These are phyloP conservation scores for Pantherophis guttatus DNA, from an alignment of 2,113 vertebrate species.

Conservation along the genomic window DNA sequence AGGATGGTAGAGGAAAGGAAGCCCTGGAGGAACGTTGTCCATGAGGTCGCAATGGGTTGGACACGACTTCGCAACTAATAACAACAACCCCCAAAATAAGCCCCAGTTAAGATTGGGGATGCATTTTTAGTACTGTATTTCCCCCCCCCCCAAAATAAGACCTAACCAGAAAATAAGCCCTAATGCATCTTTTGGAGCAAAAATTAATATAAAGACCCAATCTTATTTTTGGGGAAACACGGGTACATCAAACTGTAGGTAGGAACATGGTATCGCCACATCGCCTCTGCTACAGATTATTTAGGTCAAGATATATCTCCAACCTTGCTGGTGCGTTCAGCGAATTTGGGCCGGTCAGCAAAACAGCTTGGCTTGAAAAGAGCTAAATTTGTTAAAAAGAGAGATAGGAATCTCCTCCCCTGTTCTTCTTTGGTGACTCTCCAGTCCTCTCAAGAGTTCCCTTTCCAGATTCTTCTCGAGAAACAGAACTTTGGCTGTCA, in stretches of 20 bases:
- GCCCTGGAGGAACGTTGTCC: too few relatives aligned
- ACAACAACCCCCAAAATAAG: too few relatives aligned
- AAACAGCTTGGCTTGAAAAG: background rate
- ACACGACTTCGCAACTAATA: too few relatives aligned
- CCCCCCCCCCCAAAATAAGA: too few relatives aligned
- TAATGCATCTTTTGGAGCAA: too few relatives aligned
- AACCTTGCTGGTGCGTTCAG: background rate
- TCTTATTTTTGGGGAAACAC: too few relatives aligned
- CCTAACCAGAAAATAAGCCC: too few relatives aligned
- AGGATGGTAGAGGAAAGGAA: too few relatives aligned
- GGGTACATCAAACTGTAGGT: background rate
- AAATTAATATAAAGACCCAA: too few relatives aligned
- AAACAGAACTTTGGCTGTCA: background rate
- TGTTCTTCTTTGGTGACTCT: background rate
- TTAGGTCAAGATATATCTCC: background rate
- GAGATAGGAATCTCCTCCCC: background rate
- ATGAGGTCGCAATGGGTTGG: too few relatives aligned
- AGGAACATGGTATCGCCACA: background rate
- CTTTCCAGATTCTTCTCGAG: background rate
- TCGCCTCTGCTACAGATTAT: background rate
- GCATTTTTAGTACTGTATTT: too few relatives aligned
- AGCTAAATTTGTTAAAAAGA: background rate
- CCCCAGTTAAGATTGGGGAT: too few relatives aligned
- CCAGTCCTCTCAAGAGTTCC: background rate
- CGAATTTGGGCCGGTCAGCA: background rate